phyloP scores from a whole-genome alignment of 2,888 invertebrate genomes.

The Tachina fera region DNA sequence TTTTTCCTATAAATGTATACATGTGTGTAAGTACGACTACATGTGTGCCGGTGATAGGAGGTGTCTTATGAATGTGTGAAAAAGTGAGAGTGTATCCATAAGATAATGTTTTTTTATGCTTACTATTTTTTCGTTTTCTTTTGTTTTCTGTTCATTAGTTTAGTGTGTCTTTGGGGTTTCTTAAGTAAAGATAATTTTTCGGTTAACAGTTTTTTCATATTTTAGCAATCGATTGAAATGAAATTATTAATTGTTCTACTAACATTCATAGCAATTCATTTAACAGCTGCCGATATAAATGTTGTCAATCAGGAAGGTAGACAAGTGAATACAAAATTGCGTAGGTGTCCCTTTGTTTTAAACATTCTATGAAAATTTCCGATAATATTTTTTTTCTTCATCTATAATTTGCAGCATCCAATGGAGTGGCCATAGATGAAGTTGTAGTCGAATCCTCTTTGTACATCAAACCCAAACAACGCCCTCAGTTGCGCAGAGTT shows the following conservation, averaged over 20 bases:
- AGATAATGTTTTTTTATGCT: conserved; percentile 36
- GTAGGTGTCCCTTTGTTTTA: conserved; percentile 75
- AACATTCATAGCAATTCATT: conserved; percentile 48
- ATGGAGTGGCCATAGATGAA: conserved; percentile 82
- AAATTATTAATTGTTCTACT: conserved; percentile 50
- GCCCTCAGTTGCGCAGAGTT: conserved; percentile 58
- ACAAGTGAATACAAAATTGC: conserved; percentile 71
- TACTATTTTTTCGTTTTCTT: conserved; percentile 38
- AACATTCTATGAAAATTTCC: background rate
- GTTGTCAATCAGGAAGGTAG: conserved; percentile 65
- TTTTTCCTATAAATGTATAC: background rate
- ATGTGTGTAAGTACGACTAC: conserved; percentile 21
- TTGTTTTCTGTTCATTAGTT: conserved; percentile 54
- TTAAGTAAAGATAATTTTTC: conserved; percentile 50
- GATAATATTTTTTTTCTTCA: background rate
- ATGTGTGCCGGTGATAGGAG: conserved; percentile 7
- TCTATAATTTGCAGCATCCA: conserved; percentile 72
- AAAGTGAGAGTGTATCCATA: conserved; percentile 70
- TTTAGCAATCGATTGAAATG: conserved; percentile 46
- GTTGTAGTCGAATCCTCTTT: conserved; percentile 84
- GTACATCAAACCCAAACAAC: conserved; percentile 82
- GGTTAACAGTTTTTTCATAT: background rate
- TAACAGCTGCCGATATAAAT: conserved; percentile 64
- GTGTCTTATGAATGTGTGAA: conserved; percentile 30
- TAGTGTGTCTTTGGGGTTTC: conserved; percentile 56